phyloP scores from a whole-genome alignment of 2,113 vertebrate species.

The Alaudala cheleensis region DNA sequence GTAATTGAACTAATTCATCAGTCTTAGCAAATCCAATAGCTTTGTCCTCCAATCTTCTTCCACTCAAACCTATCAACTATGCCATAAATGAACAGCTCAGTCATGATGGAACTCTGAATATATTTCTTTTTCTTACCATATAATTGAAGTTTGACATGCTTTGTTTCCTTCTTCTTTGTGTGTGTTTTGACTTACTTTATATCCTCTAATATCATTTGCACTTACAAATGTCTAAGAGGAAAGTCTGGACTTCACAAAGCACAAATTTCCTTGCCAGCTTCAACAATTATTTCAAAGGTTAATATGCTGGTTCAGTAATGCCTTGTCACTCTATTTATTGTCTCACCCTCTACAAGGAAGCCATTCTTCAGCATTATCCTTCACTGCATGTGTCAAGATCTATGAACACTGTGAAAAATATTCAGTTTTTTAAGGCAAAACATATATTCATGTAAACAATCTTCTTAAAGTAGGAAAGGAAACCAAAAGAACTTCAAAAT shows the following conservation, averaged over 20 bases:
- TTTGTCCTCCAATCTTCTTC: neutral
- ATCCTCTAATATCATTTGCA: neutral
- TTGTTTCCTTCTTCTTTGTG: neutral
- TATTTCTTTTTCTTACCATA: neutral
- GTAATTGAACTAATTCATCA: constrained; percentile 18
- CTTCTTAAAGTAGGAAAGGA: constrained; percentile 1
- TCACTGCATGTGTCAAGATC: neutral
- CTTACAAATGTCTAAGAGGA: neutral
- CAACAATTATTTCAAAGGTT: constrained; percentile 2
- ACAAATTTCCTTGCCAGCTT: neutral
- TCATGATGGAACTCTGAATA: neutral
- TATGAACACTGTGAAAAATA: neutral
- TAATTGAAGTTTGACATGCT: neutral
- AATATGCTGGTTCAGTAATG: neutral
- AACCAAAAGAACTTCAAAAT: neutral
- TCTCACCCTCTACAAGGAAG: neutral
- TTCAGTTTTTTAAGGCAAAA: neutral
- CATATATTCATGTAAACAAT: neutral
- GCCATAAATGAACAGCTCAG: neutral
- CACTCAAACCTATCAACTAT: neutral
- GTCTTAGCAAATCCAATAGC: neutral
- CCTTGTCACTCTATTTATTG: neutral
- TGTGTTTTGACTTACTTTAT: neutral
- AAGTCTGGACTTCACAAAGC: neutral
- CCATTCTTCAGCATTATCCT: neutral